These are phyloP conservation scores for Lethrus apterus DNA, from an alignment of 1,140 invertebrate genomes.

Conservation along the genomic window DNA sequence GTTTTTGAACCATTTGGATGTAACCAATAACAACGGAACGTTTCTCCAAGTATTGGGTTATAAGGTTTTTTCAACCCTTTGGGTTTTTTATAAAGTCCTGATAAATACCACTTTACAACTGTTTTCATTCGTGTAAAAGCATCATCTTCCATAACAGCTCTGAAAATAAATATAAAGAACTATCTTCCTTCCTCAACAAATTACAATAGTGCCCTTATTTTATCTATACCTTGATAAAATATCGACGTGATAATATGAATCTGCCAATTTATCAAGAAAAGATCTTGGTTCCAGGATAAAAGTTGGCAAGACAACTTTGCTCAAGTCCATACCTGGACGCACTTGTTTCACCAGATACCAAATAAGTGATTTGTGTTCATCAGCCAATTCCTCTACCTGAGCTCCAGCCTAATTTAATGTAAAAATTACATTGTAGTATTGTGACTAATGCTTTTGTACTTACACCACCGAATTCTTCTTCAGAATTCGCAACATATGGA, in stretches of 20 bases:
- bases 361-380: slow-evolving; percentile 91
- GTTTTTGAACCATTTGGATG: slow-evolving; percentile 79
- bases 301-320: slow-evolving; percentile 86
- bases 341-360: slow-evolving; percentile 94
- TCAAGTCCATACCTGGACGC: slow-evolving; percentile 92
- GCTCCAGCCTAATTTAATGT: slow-evolving; percentile 66
- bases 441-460: slow-evolving; percentile 23
- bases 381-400: slow-evolving; percentile 84
- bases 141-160: slow-evolving; percentile 78
- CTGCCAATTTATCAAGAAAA: slow-evolving; percentile 86
- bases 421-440: neutral
- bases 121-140: slow-evolving; percentile 85
- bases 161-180: slow-evolving; percentile 36
- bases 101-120: slow-evolving; percentile 84
- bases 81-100: slow-evolving; percentile 84
- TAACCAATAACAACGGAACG: slow-evolving; percentile 85
- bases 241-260: slow-evolving; percentile 92
- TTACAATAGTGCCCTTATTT: slow-evolving; percentile 31
- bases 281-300: slow-evolving; percentile 87
- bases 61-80: slow-evolving; percentile 94
- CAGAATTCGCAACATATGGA: slow-evolving; percentile 52
- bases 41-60: slow-evolving; percentile 89
- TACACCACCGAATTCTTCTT: slow-evolving; percentile 65
- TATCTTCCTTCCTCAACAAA: slow-evolving; percentile 10
- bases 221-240: slow-evolving; percentile 66